A percentile compares a stretch with the other conserved stretches of the same genome.
Conservation (phyloP, 2,797 vertebrate genomes). For the Falco concolor region DNA sequence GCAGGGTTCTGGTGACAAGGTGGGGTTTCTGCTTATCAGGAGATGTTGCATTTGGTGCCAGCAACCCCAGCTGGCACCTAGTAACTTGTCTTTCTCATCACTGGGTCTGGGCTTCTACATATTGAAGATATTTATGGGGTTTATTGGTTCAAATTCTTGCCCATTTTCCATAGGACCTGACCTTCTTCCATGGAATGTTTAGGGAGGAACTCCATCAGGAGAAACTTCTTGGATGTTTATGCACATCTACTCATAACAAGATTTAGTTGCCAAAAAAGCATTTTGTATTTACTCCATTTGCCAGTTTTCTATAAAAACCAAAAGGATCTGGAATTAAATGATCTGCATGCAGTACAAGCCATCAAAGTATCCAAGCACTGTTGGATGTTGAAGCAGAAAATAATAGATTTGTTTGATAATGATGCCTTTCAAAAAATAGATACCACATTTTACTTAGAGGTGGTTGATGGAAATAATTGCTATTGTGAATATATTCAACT, state of each 20-base stretch:
- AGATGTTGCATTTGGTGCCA: neutral
- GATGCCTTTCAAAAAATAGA: neutral
- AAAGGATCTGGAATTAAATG: neutral
- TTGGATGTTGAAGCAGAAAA: neutral
- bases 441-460: neutral
- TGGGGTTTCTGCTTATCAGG: neutral
- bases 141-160: neutral
- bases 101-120: neutral
- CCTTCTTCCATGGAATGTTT: neutral
- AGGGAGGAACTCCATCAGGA: neutral
- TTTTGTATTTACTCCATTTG: neutral
- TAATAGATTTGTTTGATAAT: neutral
- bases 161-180: slow-evolving; percentile 9
- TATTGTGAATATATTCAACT: neutral
- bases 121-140: neutral
- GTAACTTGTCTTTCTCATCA: neutral
- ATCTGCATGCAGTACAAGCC: neutral
- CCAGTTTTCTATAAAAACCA: slow-evolving; percentile 6
- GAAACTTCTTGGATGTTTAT: neutral
- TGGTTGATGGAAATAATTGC: neutral
- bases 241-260: neutral
- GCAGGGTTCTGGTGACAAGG: neutral
- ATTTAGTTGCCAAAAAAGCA: neutral
- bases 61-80: neutral
- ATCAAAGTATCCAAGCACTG: neutral